Base-by-base conservation (phyloP, 2,797 vertebrate genomes). In the Cottoperca gobio region DNA sequence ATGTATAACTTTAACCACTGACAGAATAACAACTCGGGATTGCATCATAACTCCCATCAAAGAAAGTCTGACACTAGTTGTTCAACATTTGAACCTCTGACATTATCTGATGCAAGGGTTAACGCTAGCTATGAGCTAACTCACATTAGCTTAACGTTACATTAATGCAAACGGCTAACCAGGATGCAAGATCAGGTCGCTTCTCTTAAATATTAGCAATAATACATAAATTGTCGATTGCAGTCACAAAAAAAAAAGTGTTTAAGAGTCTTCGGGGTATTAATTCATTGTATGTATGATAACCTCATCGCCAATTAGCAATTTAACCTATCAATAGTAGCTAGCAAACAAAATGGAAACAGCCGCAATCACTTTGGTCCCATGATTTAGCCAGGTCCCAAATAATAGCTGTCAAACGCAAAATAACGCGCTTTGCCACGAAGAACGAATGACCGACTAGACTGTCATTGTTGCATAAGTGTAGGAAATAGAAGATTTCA, bases 311-410 rank as follows among this genome's bases (percentile, higher is more conserved):
- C 2, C 1, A 21, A 28, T 3, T 17, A 3, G 1, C 9, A 11
- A n/a, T 37, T 31, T 28, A 9, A 49, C 10, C 46, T 35, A 16
- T 8, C 3, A 2, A 40, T 1, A n/a, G 1, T 7, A 43, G 62
- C 37, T 67, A 73, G 54, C 58, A 52, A 61, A 46, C 17, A 39
- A 61, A 60, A 79, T 31, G 55, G 59, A 48, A 81, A 66, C 45
- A 74, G 21, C 12, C 45, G 70, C 54, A 28, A 33, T 14, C 6
- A 1, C 23, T 71, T n/a, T 13, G 0, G 39, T 65, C 23, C 70
- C 84, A 73, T 26, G 52, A 72, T 60, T 73, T 90, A 91, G 88
- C 50, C 81, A 1, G 66, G 6, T 66, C 79, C 89, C 39, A 2
- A 31, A 7, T 10, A 2, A 21, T 0, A 57, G 23, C 60, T 74